Conservation (phyloP, 2,797 vertebrate genomes). For the Sciurus vulgaris region DNA sequence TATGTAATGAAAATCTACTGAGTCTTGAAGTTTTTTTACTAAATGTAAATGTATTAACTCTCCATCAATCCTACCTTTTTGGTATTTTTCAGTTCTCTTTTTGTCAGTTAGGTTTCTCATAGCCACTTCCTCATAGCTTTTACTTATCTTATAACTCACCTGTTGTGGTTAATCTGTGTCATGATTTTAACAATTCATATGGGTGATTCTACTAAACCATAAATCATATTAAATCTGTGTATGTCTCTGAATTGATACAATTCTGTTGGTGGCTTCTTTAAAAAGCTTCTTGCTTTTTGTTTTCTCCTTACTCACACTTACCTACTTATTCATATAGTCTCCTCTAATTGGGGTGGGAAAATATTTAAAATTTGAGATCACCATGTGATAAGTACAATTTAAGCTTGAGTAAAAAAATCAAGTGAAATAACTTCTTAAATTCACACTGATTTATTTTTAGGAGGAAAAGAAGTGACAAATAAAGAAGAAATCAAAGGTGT, state of each 20-base stretch:
- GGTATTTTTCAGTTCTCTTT: not conserved
- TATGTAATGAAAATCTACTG: not conserved
- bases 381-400: constrained; percentile 16
- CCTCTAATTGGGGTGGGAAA: constrained; percentile 31
- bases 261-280: not conserved
- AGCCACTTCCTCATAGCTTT: constrained; percentile 14
- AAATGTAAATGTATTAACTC: not conserved
- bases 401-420: not conserved
- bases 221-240: not conserved
- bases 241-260: not conserved
- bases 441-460: constrained; percentile 87
- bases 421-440: constrained; percentile 67
- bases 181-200: constrained; percentile 8
- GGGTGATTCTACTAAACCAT: not conserved
- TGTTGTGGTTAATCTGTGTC: not conserved
- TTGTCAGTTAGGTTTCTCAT: constrained; percentile 18
- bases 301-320: constrained; percentile 19
- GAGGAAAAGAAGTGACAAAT: constrained; percentile 96
- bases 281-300: not conserved
- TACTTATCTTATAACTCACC: not conserved
- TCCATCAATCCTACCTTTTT: not conserved
- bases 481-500: constrained; percentile 96
- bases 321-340: not conserved
- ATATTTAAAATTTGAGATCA: constrained; percentile 50
- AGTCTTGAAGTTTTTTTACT: not conserved